A percentile compares a stretch with the other conserved stretches of the same genome.
phyloP scores from a whole-genome alignment of 2,113 vertebrate genomes.

The Aspidoscelis tigris region DNA sequence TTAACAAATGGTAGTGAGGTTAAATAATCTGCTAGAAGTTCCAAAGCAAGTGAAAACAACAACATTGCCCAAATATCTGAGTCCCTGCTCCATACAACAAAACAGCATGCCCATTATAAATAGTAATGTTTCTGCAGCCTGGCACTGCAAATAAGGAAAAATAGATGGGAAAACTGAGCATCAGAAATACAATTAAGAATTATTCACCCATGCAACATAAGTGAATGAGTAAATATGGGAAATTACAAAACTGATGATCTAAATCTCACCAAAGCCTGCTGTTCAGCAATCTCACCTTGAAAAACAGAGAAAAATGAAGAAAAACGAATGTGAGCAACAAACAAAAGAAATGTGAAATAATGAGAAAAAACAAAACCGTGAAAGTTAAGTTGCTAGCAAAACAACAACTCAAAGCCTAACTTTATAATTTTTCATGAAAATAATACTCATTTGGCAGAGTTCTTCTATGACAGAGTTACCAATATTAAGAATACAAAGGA shows the following conservation, averaged over 20 bases:
- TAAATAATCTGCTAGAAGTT: slow-evolving; percentile 13
- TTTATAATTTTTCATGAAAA: no score
- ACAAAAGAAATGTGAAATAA: slow-evolving; percentile 10
- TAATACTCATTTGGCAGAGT: no score
- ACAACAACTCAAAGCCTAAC: background rate
- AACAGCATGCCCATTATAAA: background rate
- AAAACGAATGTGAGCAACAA: background rate
- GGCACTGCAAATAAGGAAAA: slow-evolving; percentile 24
- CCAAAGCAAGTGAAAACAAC: background rate
- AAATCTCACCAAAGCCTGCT: slow-evolving; percentile 14
- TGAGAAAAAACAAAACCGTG: background rate
- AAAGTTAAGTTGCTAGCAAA: background rate
- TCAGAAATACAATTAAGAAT: slow-evolving; percentile 31
- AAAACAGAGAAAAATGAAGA: background rate
- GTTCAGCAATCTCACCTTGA: slow-evolving; percentile 9
- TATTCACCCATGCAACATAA: slow-evolving; percentile 36
- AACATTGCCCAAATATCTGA: background rate
- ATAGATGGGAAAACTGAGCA: background rate
- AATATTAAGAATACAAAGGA: no score
- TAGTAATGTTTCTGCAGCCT: slow-evolving; percentile 13
- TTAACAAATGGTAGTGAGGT: background rate
- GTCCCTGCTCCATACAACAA: background rate
- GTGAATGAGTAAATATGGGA: slow-evolving; percentile 27
- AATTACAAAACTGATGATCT: slow-evolving; percentile 29
- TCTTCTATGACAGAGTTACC: no score